Conservation (phyloP, 1,140 invertebrate genomes). For the Cecropterus lyciades region DNA sequence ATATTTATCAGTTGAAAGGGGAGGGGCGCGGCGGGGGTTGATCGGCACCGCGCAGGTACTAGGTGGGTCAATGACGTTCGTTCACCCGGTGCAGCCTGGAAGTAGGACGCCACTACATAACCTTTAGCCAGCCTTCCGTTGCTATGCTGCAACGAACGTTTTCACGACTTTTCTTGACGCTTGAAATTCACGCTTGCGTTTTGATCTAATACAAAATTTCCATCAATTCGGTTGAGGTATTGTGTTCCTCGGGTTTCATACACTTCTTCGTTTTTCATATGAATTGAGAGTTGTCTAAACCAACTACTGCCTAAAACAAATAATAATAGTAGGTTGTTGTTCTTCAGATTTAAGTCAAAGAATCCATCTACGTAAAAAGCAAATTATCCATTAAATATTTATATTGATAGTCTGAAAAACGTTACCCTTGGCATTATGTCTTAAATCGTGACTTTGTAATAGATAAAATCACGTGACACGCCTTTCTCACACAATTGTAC, state of each 20-base stretch:
- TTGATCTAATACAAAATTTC: no score
- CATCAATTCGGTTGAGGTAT: no score
- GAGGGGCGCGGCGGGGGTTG: slow-evolving; percentile 36
- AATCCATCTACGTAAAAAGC: no score
- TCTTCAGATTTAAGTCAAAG: no score
- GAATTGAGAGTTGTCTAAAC: no score
- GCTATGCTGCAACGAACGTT: slow-evolving; percentile 28
- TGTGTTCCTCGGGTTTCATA: no score
- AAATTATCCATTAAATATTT: not conserved
- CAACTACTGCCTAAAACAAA: no score
- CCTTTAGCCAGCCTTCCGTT: slow-evolving; percentile 46
- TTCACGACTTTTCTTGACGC: no score
- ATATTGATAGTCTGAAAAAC: slow-evolving; percentile 10
- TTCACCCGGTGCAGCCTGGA: slow-evolving; percentile 74
- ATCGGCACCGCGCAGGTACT: slow-evolving; percentile 57
- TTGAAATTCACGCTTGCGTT: not conserved
- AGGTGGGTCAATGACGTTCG: slow-evolving; percentile 81
- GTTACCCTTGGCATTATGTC: slow-evolving; percentile 18
- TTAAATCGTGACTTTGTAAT: slow-evolving; percentile 15
- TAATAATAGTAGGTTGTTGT: no score
- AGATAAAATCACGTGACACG: slow-evolving; percentile 15
- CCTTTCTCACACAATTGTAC: not conserved
- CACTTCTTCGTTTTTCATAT: no score
- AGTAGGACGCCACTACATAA: slow-evolving; percentile 63
- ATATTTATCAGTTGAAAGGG: slow-evolving; percentile 62